Evolutionary conservation across 2,888 invertebrate genomes (phyloP), one percentile per base, ranked within the genome.

Genomic region (Microplitis deprimator): DNA sequence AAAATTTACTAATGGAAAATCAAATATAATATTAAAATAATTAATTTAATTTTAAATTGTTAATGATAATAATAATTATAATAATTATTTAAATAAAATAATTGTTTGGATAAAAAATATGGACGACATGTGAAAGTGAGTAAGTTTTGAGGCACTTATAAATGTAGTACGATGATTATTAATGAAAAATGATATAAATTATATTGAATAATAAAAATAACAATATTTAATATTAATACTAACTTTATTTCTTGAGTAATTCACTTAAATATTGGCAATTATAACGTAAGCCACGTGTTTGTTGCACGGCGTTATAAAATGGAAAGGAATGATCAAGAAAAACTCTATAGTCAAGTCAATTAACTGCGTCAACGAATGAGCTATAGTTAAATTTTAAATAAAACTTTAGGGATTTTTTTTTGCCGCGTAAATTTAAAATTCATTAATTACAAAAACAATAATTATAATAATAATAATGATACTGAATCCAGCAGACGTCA

Each of bases 231-330:
- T 38, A 39, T 50, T 6, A 13, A n/a, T 76, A 85, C 84, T 85
- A 83, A 86, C 87, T 64, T 85, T 81, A 82, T 82, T 83, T 62
- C 62, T 73, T 82, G 74, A 41, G 77, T 85, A 85, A 83, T 86
- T 86, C 81, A 83, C 83, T 82, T 84, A 79, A 82, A 84, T 85
- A 84, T 83, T 80, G 82, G 83, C 80, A 86, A 86, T 82, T 83
- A 83, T 79, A 80, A 81, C 82, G 77, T 83, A 79, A 84, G 84
- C 87, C 89, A 89, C 88, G 89, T 89, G 89, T 84, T 86, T 84
- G 76, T 79, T 75, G 80, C 75, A 80, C 83, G 84, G 84, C 84
- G 87, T 85, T 83, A 84, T 80, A 80, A 81, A 84, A 83, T 84
- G 83, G 83, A 87, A 88, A 87, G 86, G 85, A 85, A 68, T 76